Evolutionary conservation across 2,797 vertebrate species (phyloP), one percentile per base, ranked within the genome.

Genomic region (Muraenolepis orangiensis): DNA sequence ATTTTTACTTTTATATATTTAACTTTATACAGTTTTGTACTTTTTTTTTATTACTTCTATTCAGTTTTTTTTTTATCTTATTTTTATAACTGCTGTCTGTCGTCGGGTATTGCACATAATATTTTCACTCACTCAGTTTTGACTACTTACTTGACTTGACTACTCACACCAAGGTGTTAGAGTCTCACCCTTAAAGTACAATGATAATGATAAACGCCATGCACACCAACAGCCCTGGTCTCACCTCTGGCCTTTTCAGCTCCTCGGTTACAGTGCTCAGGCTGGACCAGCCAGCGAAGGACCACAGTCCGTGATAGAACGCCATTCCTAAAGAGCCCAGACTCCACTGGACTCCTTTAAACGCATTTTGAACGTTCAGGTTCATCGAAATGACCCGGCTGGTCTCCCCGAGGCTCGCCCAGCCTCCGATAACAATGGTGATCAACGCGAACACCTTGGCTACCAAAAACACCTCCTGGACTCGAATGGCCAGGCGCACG

Each of bases 251-350:
- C n/a, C 85, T 93, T 86, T 93, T 94, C 70, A 96, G 81, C 74
- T 96, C 94, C 73, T 96, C 95, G 0, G 82, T 93, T 71, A 96
- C 90, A 71, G 80, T 85, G 78, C 95, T 96, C 82, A 97, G 77
- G 77, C 91, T 95, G 81, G 82, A 91, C 95, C 95, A 96, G 23
- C 95, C 94, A 38, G 88, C 72, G 0, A 90, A 96, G 69, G 95
- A 95, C 94, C 94, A 96, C 13, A 96, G 92, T 0, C 93, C 92
- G 87, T 95, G 95, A 87, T 93, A 95, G 81, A 96, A 94, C 0
- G 94, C 93, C 85, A 92, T 92, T 79, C 91, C 91, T 2, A 95
- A 51, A 3, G 81, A n/a, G 57, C 89, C 86, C 0, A 91, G 20
- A 51, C 91, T 85, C 7, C 64, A 57, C 0, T 69, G 88, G 0